Conservation (phyloP, 2,113 vertebrate genomes). For the Chamaea fasciata region DNA sequence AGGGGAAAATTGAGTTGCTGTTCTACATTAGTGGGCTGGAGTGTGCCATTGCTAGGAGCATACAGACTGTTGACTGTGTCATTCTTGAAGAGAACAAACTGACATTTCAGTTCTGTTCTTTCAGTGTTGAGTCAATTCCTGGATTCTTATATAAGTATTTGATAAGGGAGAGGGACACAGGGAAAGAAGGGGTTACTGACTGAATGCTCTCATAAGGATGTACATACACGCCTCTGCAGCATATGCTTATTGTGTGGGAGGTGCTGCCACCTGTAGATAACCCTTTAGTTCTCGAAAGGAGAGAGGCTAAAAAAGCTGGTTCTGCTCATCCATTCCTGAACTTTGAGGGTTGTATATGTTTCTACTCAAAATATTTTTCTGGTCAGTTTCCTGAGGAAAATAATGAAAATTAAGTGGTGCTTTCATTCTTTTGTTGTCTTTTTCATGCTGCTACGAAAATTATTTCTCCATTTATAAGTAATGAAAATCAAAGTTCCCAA, state of each 20-base stretch:
- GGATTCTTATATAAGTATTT: background rate
- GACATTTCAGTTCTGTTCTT: background rate
- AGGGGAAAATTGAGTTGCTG: background rate
- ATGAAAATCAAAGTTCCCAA: background rate
- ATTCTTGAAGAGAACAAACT: background rate
- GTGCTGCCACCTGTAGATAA: background rate
- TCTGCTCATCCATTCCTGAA: background rate
- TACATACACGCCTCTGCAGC: background rate
- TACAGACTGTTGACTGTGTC: fast-evolving
- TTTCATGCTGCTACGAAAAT: background rate
- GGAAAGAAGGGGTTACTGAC: background rate
- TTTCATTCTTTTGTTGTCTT: background rate
- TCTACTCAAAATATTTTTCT: background rate
- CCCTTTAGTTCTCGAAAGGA: background rate
- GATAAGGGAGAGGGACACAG: background rate
- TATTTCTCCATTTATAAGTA: background rate
- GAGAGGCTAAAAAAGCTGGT: background rate
- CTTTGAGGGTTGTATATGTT: fast-evolving
- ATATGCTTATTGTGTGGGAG: fast-evolving
- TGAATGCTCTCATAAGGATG: background rate
- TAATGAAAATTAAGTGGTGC: background rate
- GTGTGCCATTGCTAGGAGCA: background rate
- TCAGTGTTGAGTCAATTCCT: background rate
- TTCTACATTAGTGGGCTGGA: background rate
- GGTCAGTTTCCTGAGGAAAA: background rate